Conservation (phyloP, 2,888 invertebrate genomes). For the Andrena flavipes region DNA sequence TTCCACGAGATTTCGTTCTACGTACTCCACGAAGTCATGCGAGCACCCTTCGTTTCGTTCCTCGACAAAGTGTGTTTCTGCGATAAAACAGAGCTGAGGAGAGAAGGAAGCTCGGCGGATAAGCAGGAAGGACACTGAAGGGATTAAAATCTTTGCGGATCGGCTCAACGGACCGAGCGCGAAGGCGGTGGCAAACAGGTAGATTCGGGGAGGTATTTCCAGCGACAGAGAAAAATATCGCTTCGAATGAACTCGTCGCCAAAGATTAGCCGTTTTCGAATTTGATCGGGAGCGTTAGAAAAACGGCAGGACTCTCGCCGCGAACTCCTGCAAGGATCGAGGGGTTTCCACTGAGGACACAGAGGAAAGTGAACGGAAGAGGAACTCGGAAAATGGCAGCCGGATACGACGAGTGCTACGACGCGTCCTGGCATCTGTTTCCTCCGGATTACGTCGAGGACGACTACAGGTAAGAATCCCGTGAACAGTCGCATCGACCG, state of each 20-base stretch:
- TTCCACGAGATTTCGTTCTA: not conserved
- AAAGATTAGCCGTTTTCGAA: slow-evolving; percentile 69
- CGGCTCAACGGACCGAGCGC: not conserved
- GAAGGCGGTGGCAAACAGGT: not conserved
- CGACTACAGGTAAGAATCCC: slow-evolving; percentile 87
- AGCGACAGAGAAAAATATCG: not conserved
- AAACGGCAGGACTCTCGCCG: not conserved
- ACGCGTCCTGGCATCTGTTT: slow-evolving; percentile 89
- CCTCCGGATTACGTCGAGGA: slow-evolving; percentile 91
- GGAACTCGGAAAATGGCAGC: slow-evolving; percentile 84
- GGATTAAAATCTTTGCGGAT: not conserved
- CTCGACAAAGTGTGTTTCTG: not conserved
- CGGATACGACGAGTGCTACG: slow-evolving; percentile 88
- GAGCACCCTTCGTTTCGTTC: not conserved
- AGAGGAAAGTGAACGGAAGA: slow-evolving; percentile 18
- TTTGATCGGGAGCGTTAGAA: slow-evolving; percentile 34
- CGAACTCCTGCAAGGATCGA: not conserved
- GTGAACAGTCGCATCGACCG: not conserved
- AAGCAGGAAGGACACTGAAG: not conserved
- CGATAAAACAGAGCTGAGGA: not conserved
- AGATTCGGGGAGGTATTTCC: not conserved
- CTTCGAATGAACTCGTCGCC: slow-evolving; percentile 67
- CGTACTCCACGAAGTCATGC: not conserved
- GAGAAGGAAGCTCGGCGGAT: not conserved
- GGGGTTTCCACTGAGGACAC: not conserved